A percentile compares a stretch with the other conserved stretches of the same genome.
Evolutionary conservation across 2,797 vertebrate genomes (phyloP).

Genomic region (Petrocephalus sullivani): DNA sequence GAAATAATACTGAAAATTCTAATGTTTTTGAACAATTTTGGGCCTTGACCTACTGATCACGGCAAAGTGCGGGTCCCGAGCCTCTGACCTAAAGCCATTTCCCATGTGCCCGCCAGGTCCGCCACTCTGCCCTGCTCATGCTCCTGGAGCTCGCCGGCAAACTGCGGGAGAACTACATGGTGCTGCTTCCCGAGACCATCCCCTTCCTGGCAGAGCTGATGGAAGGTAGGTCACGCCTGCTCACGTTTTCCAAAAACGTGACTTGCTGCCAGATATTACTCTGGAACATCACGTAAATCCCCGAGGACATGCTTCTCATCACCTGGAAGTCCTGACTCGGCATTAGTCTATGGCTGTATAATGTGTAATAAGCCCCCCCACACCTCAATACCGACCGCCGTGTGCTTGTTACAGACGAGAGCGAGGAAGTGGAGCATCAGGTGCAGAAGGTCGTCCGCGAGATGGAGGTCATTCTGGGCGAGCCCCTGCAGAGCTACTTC

Average conservation of each 20-base stretch:
- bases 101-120: constrained; percentile 62
- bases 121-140: constrained; percentile 80
- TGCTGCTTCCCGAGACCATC: constrained; percentile 86
- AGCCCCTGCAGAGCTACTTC: constrained; percentile 89
- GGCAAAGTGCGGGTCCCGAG: neutral
- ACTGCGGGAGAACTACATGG: constrained; percentile 86
- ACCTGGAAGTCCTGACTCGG: neutral
- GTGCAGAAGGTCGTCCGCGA: constrained; percentile 87
- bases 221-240: constrained; percentile 75
- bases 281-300: neutral
- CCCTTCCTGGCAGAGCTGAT: constrained; percentile 94
- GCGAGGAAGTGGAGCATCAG: constrained; percentile 88
- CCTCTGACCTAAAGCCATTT: neutral
- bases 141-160: constrained; percentile 77
- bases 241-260: neutral
- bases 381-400: neutral
- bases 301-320: neutral
- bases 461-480: constrained; percentile 81
- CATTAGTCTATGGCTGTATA: neutral
- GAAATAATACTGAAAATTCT: neutral
- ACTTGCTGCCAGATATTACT: neutral
- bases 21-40: neutral
- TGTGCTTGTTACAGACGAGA: constrained; percentile 70
- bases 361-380: neutral
- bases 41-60: neutral